These are phyloP conservation scores for Thereva nobilitata DNA, from an alignment of 2,888 invertebrate species.

Conservation along the genomic window DNA sequence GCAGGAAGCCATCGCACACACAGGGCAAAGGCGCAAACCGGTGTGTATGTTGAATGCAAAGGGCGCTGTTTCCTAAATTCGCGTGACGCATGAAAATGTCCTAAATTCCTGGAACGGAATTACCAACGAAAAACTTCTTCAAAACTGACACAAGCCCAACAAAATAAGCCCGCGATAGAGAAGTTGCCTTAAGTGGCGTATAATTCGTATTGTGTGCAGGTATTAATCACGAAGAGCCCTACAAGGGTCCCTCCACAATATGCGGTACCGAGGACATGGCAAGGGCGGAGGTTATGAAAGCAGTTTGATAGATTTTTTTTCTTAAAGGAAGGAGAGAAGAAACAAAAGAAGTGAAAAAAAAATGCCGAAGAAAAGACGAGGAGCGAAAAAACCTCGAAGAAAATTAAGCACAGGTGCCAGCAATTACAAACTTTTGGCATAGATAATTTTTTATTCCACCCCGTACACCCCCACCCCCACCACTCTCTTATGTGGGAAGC, in stretches of 20 bases:
- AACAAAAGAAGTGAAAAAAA: background rate
- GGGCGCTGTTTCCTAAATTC: constrained; percentile 34
- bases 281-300: constrained; percentile 12
- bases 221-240: constrained; percentile 34
- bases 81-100: constrained; percentile 39
- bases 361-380: background rate
- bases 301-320: constrained; percentile 24
- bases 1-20: constrained; percentile 22
- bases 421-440: constrained; percentile 39
- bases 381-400: constrained; percentile 15
- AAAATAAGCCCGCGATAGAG: constrained; percentile 1
- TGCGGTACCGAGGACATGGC: background rate
- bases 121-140: constrained; percentile 35
- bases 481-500: constrained; percentile 1
- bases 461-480: background rate
- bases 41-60: constrained; percentile 19
- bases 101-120: constrained; percentile 34
- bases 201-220: constrained; percentile 37
- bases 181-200: constrained; percentile 36
- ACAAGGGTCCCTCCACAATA: constrained; percentile 1
- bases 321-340: background rate
- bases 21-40: constrained; percentile 10
- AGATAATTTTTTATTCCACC: constrained; percentile 35
- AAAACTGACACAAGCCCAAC: constrained; percentile 28
- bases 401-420: constrained; percentile 38